phyloP scores from a whole-genome alignment of 2,797 vertebrate species.

The Rousettus madagascariensis region DNA sequence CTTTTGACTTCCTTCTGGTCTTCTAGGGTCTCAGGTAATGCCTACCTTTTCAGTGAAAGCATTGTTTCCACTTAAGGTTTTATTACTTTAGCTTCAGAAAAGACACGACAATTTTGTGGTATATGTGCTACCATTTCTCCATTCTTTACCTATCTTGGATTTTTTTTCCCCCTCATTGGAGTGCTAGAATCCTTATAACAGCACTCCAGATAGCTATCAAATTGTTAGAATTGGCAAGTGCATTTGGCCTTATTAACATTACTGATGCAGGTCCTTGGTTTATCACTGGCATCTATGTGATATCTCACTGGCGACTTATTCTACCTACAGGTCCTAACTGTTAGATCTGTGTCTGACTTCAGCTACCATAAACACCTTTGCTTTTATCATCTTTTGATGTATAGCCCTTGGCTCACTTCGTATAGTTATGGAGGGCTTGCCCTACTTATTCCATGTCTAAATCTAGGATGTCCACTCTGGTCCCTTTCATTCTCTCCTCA shows the following conservation, averaged over 20 bases:
- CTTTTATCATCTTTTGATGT: neutral
- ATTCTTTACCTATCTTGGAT: neutral
- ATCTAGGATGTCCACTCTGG: neutral
- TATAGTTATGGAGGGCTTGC: neutral
- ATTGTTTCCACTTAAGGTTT: neutral
- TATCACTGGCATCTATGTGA: neutral
- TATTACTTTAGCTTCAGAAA: neutral
- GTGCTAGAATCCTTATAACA: neutral
- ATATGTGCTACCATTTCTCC: neutral
- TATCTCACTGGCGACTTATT: neutral
- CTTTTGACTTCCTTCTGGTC: neutral
- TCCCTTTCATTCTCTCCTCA: neutral
- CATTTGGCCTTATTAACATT: neutral
- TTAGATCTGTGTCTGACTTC: neutral
- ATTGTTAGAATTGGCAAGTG: constrained; percentile 8
- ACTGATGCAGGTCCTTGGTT: neutral
- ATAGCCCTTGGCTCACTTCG: neutral
- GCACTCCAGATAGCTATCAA: neutral
- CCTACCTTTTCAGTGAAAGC: neutral
- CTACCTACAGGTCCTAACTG: neutral
- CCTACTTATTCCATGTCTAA: neutral
- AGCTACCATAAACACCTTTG: neutral
- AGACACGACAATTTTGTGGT: neutral
- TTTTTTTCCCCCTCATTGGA: neutral
- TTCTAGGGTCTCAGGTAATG: neutral